phyloP scores from a whole-genome alignment of 1,140 invertebrate species.

The Lasioglossum albipes region DNA sequence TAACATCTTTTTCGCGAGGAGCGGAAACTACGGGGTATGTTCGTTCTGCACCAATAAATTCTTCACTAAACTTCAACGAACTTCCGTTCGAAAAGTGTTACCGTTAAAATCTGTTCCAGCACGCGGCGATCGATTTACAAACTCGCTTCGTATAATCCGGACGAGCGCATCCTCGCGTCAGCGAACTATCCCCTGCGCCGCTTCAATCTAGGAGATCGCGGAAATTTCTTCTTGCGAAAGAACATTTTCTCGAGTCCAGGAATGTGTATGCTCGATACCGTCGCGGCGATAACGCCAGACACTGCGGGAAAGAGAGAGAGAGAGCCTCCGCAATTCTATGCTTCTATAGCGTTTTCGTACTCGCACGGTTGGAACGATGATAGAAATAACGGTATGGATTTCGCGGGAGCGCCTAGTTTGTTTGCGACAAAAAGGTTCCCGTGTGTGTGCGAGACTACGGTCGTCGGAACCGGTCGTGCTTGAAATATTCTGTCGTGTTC shows the following conservation, averaged over 20 bases:
- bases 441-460: not conserved
- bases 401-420: not conserved
- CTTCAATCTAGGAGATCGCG: slow-evolving; percentile 2
- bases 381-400: not conserved
- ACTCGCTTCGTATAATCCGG: slow-evolving; percentile 24
- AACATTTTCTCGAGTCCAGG: not conserved
- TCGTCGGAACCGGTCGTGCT: not conserved
- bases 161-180: slow-evolving; percentile 20
- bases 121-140: too few relatives aligned
- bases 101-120: too few relatives aligned
- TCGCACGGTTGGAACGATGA: not conserved
- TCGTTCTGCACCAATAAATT: too few relatives aligned
- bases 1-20: too few relatives aligned
- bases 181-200: not conserved
- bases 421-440: not conserved
- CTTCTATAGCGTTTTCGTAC: not conserved
- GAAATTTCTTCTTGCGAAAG: slow-evolving; percentile 33
- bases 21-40: too few relatives aligned
- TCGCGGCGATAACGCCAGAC: not conserved
- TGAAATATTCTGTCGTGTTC: not conserved
- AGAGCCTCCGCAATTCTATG: not conserved
- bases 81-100: too few relatives aligned
- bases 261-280: not conserved
- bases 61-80: too few relatives aligned
- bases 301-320: not conserved